These are phyloP conservation scores for Zosterops pallidus DNA, from an alignment of 2,113 vertebrate species.

Conservation along the genomic window DNA sequence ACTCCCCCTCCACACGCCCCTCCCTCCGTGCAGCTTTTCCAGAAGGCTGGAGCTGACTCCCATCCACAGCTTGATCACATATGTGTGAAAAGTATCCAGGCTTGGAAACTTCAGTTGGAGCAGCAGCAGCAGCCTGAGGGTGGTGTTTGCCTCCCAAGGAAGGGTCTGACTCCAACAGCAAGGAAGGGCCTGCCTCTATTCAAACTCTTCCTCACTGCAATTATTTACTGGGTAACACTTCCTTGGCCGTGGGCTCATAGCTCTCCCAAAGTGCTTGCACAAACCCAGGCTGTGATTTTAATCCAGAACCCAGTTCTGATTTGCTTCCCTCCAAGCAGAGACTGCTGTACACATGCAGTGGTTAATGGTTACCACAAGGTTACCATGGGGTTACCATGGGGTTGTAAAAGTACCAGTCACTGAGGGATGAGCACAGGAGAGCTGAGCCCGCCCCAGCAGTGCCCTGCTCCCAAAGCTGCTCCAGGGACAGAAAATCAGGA, in stretches of 20 bases:
- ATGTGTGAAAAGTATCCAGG: slow-evolving; percentile 1
- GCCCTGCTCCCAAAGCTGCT: not conserved
- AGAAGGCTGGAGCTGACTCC: not conserved
- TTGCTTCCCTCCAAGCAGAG: not conserved
- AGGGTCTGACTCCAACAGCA: not conserved
- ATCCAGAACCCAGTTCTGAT: not conserved
- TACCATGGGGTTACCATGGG: not conserved
- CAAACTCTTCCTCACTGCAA: not conserved
- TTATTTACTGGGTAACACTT: not conserved
- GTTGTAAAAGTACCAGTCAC: not conserved
- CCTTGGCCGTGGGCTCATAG: fast-evolving
- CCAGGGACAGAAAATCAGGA: slow-evolving; percentile 19
- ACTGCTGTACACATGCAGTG: not conserved
- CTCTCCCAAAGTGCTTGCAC: not conserved
- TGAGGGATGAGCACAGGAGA: not conserved
- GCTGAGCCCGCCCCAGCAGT: not conserved
- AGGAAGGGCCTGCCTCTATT: not conserved
- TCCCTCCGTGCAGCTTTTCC: not conserved
- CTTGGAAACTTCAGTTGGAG: not conserved
- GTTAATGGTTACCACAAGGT: not conserved
- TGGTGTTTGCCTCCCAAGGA: not conserved
- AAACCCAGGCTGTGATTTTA: not conserved
- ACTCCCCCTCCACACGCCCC: not conserved
- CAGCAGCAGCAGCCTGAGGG: not conserved
- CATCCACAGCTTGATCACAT: slow-evolving; percentile 41